Base-by-base conservation (phyloP, 2,888 invertebrate genomes). In the Hedychridium roseum region DNA sequence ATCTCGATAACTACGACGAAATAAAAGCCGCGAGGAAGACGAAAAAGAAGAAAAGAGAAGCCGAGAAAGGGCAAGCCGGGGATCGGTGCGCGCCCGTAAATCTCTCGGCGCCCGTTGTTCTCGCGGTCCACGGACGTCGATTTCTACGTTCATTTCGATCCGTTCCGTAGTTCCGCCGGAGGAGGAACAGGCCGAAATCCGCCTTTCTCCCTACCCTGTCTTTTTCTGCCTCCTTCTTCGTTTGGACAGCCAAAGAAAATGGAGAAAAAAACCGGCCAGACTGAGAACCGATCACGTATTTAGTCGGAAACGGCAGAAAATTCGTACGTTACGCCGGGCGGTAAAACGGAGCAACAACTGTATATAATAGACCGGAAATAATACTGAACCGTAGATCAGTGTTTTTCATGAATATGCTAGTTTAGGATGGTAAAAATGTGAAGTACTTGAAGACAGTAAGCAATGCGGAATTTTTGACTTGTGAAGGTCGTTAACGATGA, bases 21-120 rank as follows among this genome's bases (percentile, higher is more conserved):
- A 38, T 38, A 38, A 38, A 38, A 38, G 38, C 27, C 41, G 34
- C 21, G 32, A 31, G 18, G 30, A 34, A 30, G 20, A 32, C 12
- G 37, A 23, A 21, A 43, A 34, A 18, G 9, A 28, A 15, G 32
- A 28, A 31, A 20, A 32, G 23, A 38, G 36, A 39, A 36, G 31
- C 17, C 5, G 36, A 34, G 44, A 49, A 41, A 43, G 49, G 43
- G 38, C 35, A 41, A 32, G 61, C 60, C 57, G 57, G 64, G 65
- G 70, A 64, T 66, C 64, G 62, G 60, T 68, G 67, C 65, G 61
- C 61, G 72, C 61, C 68, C 70, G 68, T 70, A 70, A 75, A 74
- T 74, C 70, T 72, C 65, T 66, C 52, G 60, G 57, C 54, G 59
- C 54, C 55, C 57, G 60, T 63, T 64, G 59, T 56, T 62, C 54